These are phyloP conservation scores for Myopa tessellatipennis DNA, from an alignment of 2,888 invertebrate genomes.

Conservation along the genomic window DNA sequence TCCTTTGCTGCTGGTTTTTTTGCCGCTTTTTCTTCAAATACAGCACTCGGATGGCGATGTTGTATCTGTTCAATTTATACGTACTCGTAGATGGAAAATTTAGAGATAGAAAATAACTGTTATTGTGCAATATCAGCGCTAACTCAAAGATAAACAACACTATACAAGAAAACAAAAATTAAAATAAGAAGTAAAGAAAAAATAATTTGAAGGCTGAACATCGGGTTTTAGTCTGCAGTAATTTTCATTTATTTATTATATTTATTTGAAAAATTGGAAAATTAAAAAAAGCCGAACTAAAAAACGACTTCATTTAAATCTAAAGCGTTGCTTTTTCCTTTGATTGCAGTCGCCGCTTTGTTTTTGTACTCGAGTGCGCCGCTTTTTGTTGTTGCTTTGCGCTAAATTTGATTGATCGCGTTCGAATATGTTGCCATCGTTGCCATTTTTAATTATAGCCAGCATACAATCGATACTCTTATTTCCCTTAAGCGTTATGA, in stretches of 20 bases:
- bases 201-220: background rate
- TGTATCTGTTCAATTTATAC: background rate
- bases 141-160: background rate
- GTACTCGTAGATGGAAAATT: background rate
- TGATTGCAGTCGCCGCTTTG: background rate
- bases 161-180: background rate
- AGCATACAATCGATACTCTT: background rate
- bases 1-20: background rate
- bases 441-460: background rate
- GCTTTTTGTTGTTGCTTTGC: background rate
- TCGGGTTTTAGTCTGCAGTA: no score
- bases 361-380: background rate
- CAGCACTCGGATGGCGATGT: background rate
- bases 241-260: no score
- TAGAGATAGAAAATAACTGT: background rate
- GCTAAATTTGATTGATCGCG: no score
- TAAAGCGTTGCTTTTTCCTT: background rate
- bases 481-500: background rate
- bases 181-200: background rate
- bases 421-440: no score
- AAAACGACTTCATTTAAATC: no score
- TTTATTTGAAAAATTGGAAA: no score
- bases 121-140: background rate
- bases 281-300: no score
- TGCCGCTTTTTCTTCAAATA: background rate